These are phyloP conservation scores for Epistrophe grossulariae DNA, from an alignment of 2,888 invertebrate genomes.

Conservation along the genomic window DNA sequence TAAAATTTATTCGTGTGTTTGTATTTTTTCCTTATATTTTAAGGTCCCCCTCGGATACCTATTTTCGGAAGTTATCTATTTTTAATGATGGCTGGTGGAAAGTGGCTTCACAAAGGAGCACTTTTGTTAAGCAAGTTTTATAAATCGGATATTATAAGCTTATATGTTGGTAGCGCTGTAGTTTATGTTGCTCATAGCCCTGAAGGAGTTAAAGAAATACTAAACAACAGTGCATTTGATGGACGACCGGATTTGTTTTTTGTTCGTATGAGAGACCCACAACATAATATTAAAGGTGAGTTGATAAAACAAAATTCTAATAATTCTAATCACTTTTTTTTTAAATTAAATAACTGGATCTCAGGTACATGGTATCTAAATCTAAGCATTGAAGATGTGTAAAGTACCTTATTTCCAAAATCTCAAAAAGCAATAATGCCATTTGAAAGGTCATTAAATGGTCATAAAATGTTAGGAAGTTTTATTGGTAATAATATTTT, in stretches of 20 bases:
- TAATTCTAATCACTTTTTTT: too few species aligned
- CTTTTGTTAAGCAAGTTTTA: conserved; percentile 85
- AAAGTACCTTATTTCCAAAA: too few species aligned
- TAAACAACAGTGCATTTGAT: conserved; percentile 86
- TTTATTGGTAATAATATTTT: too few species aligned
- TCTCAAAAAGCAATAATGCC: too few species aligned
- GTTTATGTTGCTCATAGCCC: conserved; percentile 85
- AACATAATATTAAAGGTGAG: conserved; percentile 79
- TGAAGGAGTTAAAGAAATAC: conserved; percentile 85
- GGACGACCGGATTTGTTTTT: conserved; percentile 86
- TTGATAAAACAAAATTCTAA: too few species aligned
- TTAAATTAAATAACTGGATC: too few species aligned
- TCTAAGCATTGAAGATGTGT: too few species aligned
- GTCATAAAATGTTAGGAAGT: too few species aligned
- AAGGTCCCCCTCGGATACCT: conserved; percentile 87
- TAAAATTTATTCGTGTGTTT: background rate
- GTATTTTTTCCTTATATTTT: conserved; percentile 38
- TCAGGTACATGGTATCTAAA: too few species aligned
- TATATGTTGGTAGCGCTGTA: conserved; percentile 85
- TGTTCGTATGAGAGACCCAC: conserved; percentile 84
- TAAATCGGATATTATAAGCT: conserved; percentile 86
- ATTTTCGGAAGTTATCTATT: conserved; percentile 87
- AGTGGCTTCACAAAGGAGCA: conserved; percentile 85
- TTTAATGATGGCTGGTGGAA: conserved; percentile 85
- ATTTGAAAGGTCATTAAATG: too few species aligned